These are phyloP conservation scores for Rallus crepitans DNA, from an alignment of 2,797 vertebrate species.

Conservation along the genomic window DNA sequence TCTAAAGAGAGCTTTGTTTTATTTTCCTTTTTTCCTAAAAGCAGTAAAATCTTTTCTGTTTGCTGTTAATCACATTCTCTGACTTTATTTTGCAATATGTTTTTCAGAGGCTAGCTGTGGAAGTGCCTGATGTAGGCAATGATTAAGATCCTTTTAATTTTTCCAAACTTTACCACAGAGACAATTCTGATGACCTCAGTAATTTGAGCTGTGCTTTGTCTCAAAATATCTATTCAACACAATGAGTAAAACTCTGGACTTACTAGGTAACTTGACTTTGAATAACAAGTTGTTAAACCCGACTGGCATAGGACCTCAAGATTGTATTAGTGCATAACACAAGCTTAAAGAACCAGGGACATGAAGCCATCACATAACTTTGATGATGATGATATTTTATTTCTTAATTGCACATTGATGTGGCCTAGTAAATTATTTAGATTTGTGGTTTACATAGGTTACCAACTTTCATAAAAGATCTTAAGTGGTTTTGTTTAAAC, in stretches of 20 bases:
- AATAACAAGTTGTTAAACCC: not conserved
- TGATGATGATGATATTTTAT: not conserved
- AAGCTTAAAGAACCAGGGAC: not conserved
- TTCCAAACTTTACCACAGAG: not conserved
- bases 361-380: not conserved
- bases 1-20: not conserved
- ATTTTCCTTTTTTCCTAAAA: not conserved
- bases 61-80: not conserved
- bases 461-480: not conserved
- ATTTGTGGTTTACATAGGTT: rapidly evolving
- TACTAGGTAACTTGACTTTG: not conserved
- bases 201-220: not conserved
- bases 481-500: not conserved
- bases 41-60: not conserved
- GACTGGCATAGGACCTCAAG: not conserved
- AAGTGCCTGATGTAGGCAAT: not conserved
- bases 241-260: not conserved
- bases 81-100: not conserved
- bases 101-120: not conserved
- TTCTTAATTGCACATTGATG: not conserved
- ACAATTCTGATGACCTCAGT: not conserved
- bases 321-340: not conserved
- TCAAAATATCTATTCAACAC: not conserved
- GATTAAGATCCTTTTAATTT: not conserved
- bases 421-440: not conserved